Conservation (phyloP, 2,888 invertebrate genomes). For the Idaea biselata region DNA sequence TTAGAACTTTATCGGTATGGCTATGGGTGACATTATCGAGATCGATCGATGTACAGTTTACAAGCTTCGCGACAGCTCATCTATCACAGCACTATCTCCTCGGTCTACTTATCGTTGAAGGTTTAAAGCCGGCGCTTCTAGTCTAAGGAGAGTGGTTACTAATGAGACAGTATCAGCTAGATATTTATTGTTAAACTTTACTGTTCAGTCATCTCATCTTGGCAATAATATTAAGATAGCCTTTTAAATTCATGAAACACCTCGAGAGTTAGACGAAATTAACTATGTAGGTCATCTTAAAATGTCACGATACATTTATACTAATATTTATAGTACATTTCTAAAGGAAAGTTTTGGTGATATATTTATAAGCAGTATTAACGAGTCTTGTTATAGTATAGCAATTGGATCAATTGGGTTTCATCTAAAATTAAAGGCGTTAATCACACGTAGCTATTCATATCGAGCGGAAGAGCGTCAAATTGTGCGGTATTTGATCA, state of each 20-base stretch:
- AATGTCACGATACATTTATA: not conserved
- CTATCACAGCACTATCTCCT: not conserved
- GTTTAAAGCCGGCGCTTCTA: not conserved
- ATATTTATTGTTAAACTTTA: not conserved
- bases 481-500: not conserved
- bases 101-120: not conserved
- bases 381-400: not conserved
- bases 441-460: not conserved
- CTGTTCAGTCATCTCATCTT: not conserved
- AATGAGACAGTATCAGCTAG: not conserved
- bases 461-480: not conserved
- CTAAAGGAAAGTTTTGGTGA: not conserved
- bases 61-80: not conserved
- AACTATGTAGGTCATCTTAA: not conserved
- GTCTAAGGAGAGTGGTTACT: not conserved
- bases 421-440: not conserved
- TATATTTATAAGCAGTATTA: not conserved
- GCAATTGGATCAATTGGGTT: not conserved
- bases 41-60: not conserved
- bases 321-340: not conserved
- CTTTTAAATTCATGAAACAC: not conserved
- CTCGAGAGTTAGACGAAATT: not conserved
- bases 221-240: not conserved
- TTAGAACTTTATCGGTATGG: not conserved
- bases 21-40: not conserved